Evolutionary conservation across 2,888 invertebrate species (phyloP).

Genomic region (Megastigmus dorsalis): DNA sequence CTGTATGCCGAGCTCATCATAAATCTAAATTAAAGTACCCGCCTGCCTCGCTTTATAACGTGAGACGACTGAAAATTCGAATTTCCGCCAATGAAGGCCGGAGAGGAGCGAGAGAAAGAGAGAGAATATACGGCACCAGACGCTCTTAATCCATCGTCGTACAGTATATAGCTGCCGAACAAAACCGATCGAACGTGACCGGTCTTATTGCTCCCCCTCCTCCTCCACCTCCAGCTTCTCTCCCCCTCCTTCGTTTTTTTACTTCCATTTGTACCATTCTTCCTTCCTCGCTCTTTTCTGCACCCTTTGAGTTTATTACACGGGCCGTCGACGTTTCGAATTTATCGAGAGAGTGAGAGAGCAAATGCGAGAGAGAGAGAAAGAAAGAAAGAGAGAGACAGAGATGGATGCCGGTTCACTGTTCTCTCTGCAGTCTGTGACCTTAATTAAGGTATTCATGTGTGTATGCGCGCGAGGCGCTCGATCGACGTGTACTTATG

Average conservation of each 20-base stretch:
- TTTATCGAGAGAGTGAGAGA: conserved; percentile 10
- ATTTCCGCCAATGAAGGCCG: conserved; percentile 31
- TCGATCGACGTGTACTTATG: conserved; percentile 1
- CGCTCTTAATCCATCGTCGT: conserved; percentile 41
- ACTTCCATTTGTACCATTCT: conserved; percentile 21
- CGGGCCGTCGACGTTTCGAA: conserved; percentile 32
- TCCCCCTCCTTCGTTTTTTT: neutral
- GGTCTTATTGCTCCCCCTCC: conserved; percentile 22
- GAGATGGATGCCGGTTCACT: conserved; percentile 13
- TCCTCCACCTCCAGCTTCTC: neutral
- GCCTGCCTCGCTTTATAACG: conserved; percentile 10
- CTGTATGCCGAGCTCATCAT: conserved; percentile 41
- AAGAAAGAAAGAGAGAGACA: neutral
- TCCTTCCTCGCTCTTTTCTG: neutral
- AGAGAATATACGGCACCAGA: conserved; percentile 16
- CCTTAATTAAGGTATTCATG: conserved; percentile 29
- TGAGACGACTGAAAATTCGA: conserved; percentile 41
- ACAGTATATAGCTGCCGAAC: conserved; percentile 2
- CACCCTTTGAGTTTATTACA: conserved; percentile 34
- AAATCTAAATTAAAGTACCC: conserved; percentile 47
- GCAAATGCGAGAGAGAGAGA: neutral
- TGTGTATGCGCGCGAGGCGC: neutral
- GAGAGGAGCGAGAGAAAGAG: neutral
- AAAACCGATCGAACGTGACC: conserved; percentile 44
- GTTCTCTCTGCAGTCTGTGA: conserved; percentile 4